phyloP scores from a whole-genome alignment of 2,888 invertebrate genomes.

The Chymomyza caudatula region DNA sequence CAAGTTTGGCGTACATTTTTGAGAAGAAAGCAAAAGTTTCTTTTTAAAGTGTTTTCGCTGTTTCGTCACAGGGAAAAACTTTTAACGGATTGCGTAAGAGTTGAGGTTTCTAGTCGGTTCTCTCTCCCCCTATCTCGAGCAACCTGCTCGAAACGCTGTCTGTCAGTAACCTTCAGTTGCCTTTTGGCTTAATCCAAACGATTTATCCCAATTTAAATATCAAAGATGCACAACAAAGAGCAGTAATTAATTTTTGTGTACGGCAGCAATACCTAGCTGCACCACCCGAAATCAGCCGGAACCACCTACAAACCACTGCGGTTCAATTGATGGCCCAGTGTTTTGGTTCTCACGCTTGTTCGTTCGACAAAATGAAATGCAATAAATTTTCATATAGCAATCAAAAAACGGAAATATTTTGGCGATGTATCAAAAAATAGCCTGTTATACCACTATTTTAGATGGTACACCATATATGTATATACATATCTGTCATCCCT shows the following conservation, averaged over 20 bases:
- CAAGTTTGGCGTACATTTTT: conserved; percentile 33
- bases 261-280: background rate
- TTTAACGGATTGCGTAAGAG: conserved; percentile 38
- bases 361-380: background rate
- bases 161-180: background rate
- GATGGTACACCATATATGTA: background rate
- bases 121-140: too few species aligned
- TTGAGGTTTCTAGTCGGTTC: background rate
- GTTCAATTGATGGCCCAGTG: too few species aligned
- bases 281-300: background rate
- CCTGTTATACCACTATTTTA: background rate
- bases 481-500: background rate
- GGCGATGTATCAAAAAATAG: conserved; percentile 4
- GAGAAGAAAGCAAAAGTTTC: conserved; percentile 52
- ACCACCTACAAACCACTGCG: too few species aligned
- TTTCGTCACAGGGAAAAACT: background rate
- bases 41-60: conserved; percentile 22
- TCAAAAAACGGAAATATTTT: conserved; percentile 40
- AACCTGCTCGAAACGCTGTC: too few species aligned
- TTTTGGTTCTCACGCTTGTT: conserved; percentile 29
- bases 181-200: background rate
- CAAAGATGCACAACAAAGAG: conserved; percentile 20
- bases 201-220: conserved; percentile 2
- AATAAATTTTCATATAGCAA: conserved; percentile 14
- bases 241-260: background rate